Base-by-base conservation (phyloP, 2,888 invertebrate genomes). In the Drosophila neotestacea region DNA sequence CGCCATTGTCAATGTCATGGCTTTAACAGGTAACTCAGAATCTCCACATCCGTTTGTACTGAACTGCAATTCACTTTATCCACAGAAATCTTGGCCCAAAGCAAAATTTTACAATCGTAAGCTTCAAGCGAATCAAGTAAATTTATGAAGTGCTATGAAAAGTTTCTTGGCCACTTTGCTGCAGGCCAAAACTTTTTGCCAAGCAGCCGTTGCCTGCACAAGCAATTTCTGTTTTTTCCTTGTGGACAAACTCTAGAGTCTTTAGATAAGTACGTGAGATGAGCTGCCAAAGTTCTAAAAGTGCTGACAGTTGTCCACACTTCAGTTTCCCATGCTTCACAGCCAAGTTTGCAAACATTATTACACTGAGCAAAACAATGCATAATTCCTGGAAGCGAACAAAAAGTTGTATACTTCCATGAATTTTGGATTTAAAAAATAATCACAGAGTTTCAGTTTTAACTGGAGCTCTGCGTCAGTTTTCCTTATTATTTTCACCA, bases 101-200 rank as follows among this genome's bases (percentile, higher is more conserved):
- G 39, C 13, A 13, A 39, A 22, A 28, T 38, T 39, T 32, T 42
- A 16, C 41, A 54, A 32, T 41, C 38, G 13, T 36, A 7, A 34
- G 42, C 42, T 32, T 47, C 16, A 5, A 39, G 27, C 10, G 30
- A 42, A 51, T 63, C 46, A 36, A 64, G 38, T 50, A 16, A 62
- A 71, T 58, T 79, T 71, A 69, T 82, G 68, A 72, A 82, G 62
- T 73, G 71, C 44, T 50, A 62, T 51, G 52, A 59, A 79, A 81
- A 88, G 54, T 66, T 81, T 68, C 2, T 64, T 63, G 38, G 51
- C 50, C 54, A 65, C 74, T 77, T 54, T 39, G 61, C 62, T 51
- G 52, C 5, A 39, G 44, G 56, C 55, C 48, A 63, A 83, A 52
- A 64, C 51, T 60, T 62, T 36, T 16, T 13, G 22, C 13, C 54